Evolutionary conservation across 37 sponge, comb jelly and placozoan species (phyloP), one percentile per base, ranked within the genome.

Genomic region (Cliona cf. orientalis): DNA sequence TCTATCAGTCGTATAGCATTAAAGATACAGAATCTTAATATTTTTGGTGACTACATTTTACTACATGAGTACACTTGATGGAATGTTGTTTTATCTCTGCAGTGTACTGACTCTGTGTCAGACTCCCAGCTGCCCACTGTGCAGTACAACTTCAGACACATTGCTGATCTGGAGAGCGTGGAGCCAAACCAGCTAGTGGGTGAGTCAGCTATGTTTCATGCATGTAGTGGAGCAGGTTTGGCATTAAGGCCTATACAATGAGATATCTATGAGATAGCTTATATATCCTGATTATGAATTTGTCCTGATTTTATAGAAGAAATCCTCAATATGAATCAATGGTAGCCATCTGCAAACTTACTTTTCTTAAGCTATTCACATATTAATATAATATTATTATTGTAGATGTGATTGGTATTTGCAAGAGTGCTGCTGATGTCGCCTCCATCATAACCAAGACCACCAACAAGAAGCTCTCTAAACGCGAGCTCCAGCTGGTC

Each of bases 331-430:
- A 19, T 49, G 14, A 19, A 49, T 17, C 55, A 17, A 49, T 17
- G 11, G 55, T 49, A 49, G n/a, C 55, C 11, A 49, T 49, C 55
- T 19, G 55, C 55, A 49, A 19, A 19, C 17, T 49, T 49, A 17
- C 55, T 19, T 17, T 49, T 19, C 55, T 49, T 11, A 11, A 49
- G 17, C 55, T 19, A 49, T 49, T 49, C 17, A 49, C 55, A 40
- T 36, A 46, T 74, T 37, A 14, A 38, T 32, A 34, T 35, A 12
- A 33, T 29, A 39, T 39, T 38, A 35, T 79, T 28, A 11, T 38
- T 0, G 40, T 64, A 87, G 94, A 96, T 91, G 85, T 96, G 32
- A 86, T 93, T 53, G 97, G 97, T 56, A 86, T 96, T 56, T 91
- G 87, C 28, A 90, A 78, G 46, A 31, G 38, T 66, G 72, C 78